Evolutionary conservation across 2,888 invertebrate species (phyloP).

Genomic region (Stenichneumon culpator): DNA sequence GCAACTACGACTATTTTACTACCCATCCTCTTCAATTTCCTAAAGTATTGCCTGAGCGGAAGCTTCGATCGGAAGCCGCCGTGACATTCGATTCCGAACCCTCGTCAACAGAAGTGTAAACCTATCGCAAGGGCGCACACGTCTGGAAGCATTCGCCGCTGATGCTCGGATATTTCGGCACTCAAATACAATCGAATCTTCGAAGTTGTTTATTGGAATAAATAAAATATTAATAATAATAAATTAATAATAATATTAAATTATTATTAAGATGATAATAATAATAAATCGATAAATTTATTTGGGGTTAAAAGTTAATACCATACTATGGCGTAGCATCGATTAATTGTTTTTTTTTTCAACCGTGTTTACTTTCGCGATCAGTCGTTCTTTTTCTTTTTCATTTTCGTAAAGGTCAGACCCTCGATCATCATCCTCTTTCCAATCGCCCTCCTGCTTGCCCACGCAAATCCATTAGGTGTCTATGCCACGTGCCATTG

Average conservation of each 20-base stretch:
- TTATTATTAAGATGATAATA: neutral
- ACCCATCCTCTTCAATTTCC: neutral
- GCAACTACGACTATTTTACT: neutral
- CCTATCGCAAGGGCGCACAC: neutral
- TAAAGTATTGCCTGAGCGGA: neutral
- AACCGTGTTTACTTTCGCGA: neutral
- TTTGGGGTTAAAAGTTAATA: neutral
- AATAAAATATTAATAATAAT: neutral
- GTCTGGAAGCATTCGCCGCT: neutral
- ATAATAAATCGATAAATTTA: too few relatives aligned
- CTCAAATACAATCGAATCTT: neutral
- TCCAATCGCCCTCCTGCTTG: too few relatives aligned
- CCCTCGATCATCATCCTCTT: too few relatives aligned
- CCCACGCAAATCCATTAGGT: too few relatives aligned
- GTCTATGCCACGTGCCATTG: too few relatives aligned
- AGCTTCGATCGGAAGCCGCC: neutral
- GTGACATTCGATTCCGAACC: conserved; percentile 10
- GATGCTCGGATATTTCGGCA: neutral
- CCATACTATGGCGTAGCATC: neutral
- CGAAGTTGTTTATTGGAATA: neutral
- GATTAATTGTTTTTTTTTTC: neutral
- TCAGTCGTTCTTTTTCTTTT: neutral
- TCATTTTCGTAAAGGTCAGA: neutral
- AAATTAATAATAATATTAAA: neutral
- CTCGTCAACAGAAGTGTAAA: conserved; percentile 5